Base-by-base conservation (phyloP, 2,113 vertebrate genomes). In the Melanotaenia duboulayi region DNA sequence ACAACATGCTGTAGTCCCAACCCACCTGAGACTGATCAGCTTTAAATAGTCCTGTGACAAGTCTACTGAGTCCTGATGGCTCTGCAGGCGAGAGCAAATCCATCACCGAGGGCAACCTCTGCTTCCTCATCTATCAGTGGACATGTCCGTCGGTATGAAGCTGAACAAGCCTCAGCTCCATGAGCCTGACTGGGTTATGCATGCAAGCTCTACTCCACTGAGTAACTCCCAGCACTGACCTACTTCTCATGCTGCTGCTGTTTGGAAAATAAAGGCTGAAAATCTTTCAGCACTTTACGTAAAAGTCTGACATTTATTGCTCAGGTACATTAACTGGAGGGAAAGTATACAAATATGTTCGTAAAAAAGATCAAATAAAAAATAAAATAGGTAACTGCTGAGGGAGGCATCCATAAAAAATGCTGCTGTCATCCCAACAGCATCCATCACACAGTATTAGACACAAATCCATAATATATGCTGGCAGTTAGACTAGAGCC, bases 171-270 rank as follows among this genome's bases (percentile, higher is more conserved):
- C 32, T 80, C 46, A 17, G 19, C 11, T 56, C 19, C 66, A 48
- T 48, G 14, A 56, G 48, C 10, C 46, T 20, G 55, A 65, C 60
- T 24, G 23, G 39, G 28, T 40, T 37, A 81, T 71, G 62, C 54
- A 50, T 65, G 74, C 28, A 20, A 28, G 65, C 54, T 59, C 49
- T 28, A 69, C 71, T 61, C 81, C 74, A 71, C 55, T 54, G 60
- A 74, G 68, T 60, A 60, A 81, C 64, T 80, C 72, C 35, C 67
- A 76, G 63, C 80, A 20, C 7, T 82, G 82, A 85, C 85, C 87
- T 83, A 80, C 49, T 84, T 48, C 76, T 46, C 74, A 66, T 22
- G 59, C 9, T 52, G n/a, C 75, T 72, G 62, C 66, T 69, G 50
- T 74, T 76, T 60, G 4, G 63, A 42, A 72, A 80, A 74, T 40